These are phyloP conservation scores for Jacana jacana DNA, from an alignment of 2,113 vertebrate species.

Conservation along the genomic window DNA sequence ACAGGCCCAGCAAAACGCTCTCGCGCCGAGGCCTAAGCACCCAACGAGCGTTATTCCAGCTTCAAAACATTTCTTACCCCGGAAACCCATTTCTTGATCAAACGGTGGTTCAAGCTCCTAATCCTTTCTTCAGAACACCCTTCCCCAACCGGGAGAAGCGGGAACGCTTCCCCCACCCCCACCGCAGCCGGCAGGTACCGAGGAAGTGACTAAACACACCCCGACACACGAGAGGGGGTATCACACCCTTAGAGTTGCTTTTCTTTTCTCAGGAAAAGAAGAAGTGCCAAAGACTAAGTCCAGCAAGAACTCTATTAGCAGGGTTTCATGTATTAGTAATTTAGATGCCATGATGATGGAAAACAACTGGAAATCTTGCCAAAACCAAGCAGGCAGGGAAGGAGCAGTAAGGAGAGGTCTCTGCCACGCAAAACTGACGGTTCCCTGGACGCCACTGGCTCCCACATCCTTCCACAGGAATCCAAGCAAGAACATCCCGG, in stretches of 20 bases:
- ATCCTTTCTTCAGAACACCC: neutral
- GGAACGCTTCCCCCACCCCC: neutral
- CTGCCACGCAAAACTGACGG: neutral
- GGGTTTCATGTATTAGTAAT: neutral
- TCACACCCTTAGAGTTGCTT: neutral
- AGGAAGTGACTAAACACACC: neutral
- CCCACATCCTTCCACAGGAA: neutral
- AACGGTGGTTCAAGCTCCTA: neutral
- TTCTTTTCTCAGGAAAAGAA: neutral
- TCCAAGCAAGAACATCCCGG: neutral
- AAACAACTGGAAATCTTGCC: neutral
- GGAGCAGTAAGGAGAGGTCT: neutral
- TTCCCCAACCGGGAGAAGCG: neutral
- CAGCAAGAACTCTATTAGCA: neutral
- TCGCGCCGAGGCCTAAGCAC: neutral
- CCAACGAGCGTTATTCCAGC: neutral
- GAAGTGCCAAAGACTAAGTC: neutral
- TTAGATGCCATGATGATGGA: neutral
- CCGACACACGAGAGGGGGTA: fast-evolving
- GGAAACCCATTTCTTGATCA: neutral
- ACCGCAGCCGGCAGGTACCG: neutral
- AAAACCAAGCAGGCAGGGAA: neutral
- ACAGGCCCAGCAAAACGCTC: neutral
- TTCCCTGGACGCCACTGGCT: neutral
- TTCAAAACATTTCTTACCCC: neutral